Conservation (phyloP, 2,888 invertebrate genomes). For the Eremobia ochroleuca region DNA sequence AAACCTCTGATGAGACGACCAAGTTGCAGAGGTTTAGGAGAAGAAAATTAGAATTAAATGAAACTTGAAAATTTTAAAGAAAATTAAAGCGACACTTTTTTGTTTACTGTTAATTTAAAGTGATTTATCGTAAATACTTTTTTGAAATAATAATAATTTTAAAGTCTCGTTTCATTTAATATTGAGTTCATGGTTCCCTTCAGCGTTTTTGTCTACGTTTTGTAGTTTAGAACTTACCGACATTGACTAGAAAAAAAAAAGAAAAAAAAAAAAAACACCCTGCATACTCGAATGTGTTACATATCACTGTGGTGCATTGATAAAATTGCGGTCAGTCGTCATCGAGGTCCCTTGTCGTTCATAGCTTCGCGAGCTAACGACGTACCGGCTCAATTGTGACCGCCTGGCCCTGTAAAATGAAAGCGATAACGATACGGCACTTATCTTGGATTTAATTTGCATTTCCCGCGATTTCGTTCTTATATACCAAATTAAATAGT, state of each 20-base stretch:
- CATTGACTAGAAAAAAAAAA: neutral
- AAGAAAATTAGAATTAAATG: neutral
- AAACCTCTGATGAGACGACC: neutral
- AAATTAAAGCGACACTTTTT: neutral
- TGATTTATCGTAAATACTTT: neutral
- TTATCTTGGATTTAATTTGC: neutral
- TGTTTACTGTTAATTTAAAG: neutral
- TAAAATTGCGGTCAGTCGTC: slow-evolving; percentile 29
- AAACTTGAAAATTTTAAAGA: neutral
- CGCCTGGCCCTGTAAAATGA: neutral
- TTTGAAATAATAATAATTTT: neutral
- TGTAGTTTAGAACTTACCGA: neutral
- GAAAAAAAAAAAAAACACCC: neutral
- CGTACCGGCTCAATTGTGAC: neutral
- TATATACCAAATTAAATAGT: slow-evolving; percentile 1
- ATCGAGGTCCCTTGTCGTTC: slow-evolving; percentile 15
- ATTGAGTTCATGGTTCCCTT: too few relatives aligned
- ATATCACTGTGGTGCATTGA: slow-evolving; percentile 40
- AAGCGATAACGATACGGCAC: slow-evolving; percentile 4
- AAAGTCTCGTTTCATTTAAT: neutral
- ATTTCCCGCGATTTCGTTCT: neutral
- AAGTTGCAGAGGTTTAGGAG: neutral
- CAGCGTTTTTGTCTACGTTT: neutral
- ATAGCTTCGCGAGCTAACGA: slow-evolving; percentile 10
- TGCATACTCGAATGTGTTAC: neutral